Base-by-base conservation (phyloP, 2,797 vertebrate species). In the Chanos chanos region DNA sequence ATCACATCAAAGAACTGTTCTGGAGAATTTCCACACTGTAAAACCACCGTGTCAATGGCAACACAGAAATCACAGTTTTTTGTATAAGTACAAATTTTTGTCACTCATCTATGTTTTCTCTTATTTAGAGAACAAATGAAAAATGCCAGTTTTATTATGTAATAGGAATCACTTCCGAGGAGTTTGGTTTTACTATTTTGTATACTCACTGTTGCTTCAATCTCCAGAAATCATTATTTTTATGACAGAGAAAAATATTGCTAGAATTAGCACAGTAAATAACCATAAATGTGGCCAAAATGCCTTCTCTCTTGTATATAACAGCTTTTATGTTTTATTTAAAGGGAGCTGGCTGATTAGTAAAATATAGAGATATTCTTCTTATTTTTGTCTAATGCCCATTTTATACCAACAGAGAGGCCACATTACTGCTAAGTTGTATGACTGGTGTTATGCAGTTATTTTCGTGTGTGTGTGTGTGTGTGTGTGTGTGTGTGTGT, bases 231-330 rank as follows among this genome's bases (percentile, higher is more conserved):
- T 73, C 75, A 76, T 87, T 73, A 68, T 87, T 89, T 87, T 70
- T 87, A 87, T 61, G 72, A 86, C 61, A 50, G 77, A 74, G 54
- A 44, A 56, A 45, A 74, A 43, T 57, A 64, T 56, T 64, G 70
- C 68, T 74, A 75, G 71, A 78, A 55, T 66, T 66, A 70, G 78
- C 68, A 75, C 77, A 72, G 77, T 82, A 78, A 82, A 83, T 83
- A 71, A 82, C 68, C 61, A 75, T 72, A 78, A 13, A 80, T 72
- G 75, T 65, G 81, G 85, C 86, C 82, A 86, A 85, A 83, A 82
- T 82, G 86, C 84, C 86, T 84, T 84, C 81, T 81, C 79, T 66
- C 76, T 77, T 86, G 79, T 88, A 79, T 81, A 83, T 66, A 71
- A 28, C 36, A 56, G 36, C 18, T 51, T 63, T 39, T 33, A 65